Evolutionary conservation across 1,140 invertebrate genomes (phyloP).

Genomic region (Drosophila subpulchrella): DNA sequence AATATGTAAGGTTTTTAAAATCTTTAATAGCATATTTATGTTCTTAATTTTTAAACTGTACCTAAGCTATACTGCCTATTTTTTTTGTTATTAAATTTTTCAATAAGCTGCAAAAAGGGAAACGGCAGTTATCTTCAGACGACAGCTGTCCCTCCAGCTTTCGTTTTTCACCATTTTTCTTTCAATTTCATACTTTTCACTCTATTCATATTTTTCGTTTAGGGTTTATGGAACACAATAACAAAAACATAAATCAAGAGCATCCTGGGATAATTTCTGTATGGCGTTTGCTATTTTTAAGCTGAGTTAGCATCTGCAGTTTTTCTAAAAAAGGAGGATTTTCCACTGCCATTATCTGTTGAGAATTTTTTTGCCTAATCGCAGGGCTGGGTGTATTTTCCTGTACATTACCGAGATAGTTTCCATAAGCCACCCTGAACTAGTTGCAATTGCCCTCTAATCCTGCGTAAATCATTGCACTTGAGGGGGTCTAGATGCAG

Average conservation of each 20-base stretch:
- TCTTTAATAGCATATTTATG: no score
- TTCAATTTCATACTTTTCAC: constrained; percentile 22
- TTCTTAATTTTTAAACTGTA: neutral
- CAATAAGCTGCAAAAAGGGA: constrained; percentile 45
- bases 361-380: neutral
- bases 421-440: constrained; percentile 29
- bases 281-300: constrained; percentile 37
- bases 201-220: constrained; percentile 17
- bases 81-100: neutral
- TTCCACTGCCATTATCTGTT: constrained; percentile 50
- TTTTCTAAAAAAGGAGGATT: constrained; percentile 54
- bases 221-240: constrained; percentile 71
- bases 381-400: neutral
- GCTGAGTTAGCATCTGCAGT: constrained; percentile 71
- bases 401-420: constrained; percentile 8
- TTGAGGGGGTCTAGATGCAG: neutral
- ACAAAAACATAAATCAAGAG: constrained; percentile 78
- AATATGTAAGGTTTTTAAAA: no score
- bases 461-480: constrained; percentile 46
- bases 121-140: constrained; percentile 51
- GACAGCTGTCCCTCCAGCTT: constrained; percentile 41
- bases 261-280: constrained; percentile 61
- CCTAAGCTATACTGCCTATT: neutral
- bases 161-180: constrained; percentile 6
- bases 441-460: constrained; percentile 37